Percentiles rank a stretch among this genome's conserved stretches.
Evolutionary conservation across 2,888 invertebrate species (phyloP).

Genomic region (Chouioia cunea): DNA sequence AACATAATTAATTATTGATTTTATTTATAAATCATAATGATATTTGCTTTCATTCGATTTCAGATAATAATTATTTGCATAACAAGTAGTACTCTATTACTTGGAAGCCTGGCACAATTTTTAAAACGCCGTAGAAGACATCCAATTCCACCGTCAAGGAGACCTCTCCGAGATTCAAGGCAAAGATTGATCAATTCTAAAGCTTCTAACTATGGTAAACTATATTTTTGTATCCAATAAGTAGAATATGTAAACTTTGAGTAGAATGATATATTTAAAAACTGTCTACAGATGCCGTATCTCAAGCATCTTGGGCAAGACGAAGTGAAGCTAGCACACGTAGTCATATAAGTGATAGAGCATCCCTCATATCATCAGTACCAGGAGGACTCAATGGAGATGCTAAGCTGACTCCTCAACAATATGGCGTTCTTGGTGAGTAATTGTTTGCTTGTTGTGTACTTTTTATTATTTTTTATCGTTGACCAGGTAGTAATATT

Average conservation of each 20-base stretch:
- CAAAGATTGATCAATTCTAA: slow-evolving; percentile 62
- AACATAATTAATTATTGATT: no score
- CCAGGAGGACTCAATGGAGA: slow-evolving; percentile 71
- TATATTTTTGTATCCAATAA: slow-evolving; percentile 9
- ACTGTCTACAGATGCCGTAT: slow-evolving; percentile 58
- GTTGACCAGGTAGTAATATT: no score
- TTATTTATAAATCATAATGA: no score
- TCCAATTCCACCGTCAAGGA: slow-evolving; percentile 60
- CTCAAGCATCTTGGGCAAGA: slow-evolving; percentile 66
- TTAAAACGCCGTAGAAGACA: slow-evolving; percentile 75
- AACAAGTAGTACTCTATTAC: slow-evolving; percentile 83
- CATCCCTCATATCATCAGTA: slow-evolving; percentile 64
- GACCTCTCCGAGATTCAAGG: slow-evolving; percentile 59
- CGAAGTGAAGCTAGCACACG: slow-evolving; percentile 64
- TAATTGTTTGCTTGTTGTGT: neutral
- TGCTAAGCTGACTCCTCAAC: slow-evolving; percentile 83
- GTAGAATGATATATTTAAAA: slow-evolving; percentile 5
- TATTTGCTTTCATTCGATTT: slow-evolving; percentile 50
- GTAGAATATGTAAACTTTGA: neutral
- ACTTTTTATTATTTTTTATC: no score
- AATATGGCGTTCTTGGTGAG: slow-evolving; percentile 91
- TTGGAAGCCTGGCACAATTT: slow-evolving; percentile 86
- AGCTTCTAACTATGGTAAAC: slow-evolving; percentile 64
- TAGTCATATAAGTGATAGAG: slow-evolving; percentile 65
- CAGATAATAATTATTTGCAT: slow-evolving; percentile 81